Conservation (phyloP, 2,113 vertebrate genomes). For the Paradisaea rubra region DNA sequence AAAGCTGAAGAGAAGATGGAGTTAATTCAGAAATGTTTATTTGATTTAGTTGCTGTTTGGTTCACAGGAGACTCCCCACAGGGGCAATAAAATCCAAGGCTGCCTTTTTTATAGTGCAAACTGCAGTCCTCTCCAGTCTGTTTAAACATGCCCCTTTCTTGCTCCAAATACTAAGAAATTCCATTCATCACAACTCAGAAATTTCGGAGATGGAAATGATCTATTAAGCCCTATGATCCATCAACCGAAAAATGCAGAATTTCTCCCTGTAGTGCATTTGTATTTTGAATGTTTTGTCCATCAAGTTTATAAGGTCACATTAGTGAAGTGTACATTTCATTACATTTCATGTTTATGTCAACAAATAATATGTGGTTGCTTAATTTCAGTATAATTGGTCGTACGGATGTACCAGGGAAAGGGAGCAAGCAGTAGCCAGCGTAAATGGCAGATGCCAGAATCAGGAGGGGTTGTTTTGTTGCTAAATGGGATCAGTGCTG, state of each 20-base stretch:
- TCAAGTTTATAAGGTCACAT: not conserved
- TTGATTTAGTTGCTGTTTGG: slow-evolving; percentile 52
- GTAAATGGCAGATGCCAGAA: slow-evolving; percentile 4
- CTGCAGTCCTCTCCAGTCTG: not conserved
- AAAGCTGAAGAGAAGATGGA: slow-evolving; percentile 40
- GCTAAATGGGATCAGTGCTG: not conserved
- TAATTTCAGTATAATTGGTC: not conserved
- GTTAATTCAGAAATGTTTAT: slow-evolving; percentile 56
- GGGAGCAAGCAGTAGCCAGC: not conserved
- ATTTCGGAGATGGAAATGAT: slow-evolving; percentile 36
- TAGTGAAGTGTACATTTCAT: not conserved
- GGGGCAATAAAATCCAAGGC: slow-evolving; percentile 46
- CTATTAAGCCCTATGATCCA: not conserved
- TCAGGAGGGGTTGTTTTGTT: not conserved
- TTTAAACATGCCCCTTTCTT: slow-evolving; percentile 29
- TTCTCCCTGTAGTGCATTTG: not conserved
- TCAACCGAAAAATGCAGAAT: not conserved
- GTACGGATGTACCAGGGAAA: not conserved
- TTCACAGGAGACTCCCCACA: slow-evolving; percentile 30
- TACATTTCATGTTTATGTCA: not conserved
- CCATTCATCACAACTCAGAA: slow-evolving; percentile 44
- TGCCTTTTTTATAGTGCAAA: slow-evolving; percentile 44
- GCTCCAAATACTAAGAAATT: slow-evolving; percentile 54
- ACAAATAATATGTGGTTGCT: not conserved
- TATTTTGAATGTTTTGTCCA: not conserved